A percentile compares a stretch with the other conserved stretches of the same genome.
Conservation (phyloP, 2,113 vertebrate species). For the Motacilla alba region DNA sequence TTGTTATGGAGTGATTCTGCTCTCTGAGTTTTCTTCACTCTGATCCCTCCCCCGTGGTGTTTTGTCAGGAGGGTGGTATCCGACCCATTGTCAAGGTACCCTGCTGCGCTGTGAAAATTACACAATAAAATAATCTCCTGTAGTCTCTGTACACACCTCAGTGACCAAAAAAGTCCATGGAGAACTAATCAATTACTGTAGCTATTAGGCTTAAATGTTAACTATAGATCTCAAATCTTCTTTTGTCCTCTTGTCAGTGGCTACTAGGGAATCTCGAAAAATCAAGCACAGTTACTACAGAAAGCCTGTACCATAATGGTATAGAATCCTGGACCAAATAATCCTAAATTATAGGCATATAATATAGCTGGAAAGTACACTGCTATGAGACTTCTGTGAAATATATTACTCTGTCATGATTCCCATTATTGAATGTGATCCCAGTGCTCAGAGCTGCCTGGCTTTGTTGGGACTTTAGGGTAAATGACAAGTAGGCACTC, state of each 20-base stretch:
- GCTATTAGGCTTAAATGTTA: constrained; percentile 59
- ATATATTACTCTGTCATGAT: background rate
- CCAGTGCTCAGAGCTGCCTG: background rate
- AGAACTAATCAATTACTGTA: constrained; percentile 59
- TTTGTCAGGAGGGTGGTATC: constrained; percentile 1
- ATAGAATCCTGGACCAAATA: background rate
- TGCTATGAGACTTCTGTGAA: background rate
- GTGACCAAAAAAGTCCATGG: constrained; percentile 39
- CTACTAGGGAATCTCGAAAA: background rate
- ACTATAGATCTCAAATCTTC: constrained; percentile 35
- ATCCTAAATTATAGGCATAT: background rate
- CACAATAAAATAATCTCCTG: constrained; percentile 56
- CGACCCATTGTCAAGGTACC: constrained; percentile 5
- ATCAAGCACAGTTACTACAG: background rate
- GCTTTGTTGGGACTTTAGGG: background rate
- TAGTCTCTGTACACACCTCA: constrained; percentile 30
- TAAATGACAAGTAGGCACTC: background rate
- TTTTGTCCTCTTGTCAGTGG: constrained; percentile 11
- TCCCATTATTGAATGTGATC: constrained; percentile 22
- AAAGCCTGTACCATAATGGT: background rate
- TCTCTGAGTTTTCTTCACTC: background rate
- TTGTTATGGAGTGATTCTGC: background rate
- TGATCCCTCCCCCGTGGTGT: background rate
- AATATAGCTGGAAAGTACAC: background rate
- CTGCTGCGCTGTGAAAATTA: constrained; percentile 8